Base-by-base conservation (phyloP, 2,888 invertebrate species). In the Pterostichus madidus region DNA sequence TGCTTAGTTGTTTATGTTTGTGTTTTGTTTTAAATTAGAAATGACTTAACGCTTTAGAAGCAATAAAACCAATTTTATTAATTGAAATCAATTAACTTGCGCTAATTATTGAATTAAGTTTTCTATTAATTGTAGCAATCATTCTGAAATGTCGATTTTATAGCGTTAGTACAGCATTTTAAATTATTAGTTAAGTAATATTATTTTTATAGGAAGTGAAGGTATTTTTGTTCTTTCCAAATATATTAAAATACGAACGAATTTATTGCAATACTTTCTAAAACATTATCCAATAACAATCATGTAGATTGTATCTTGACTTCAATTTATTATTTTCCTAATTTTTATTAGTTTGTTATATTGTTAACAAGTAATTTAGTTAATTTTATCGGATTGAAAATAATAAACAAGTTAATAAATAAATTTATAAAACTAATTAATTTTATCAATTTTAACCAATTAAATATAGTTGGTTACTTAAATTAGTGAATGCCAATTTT, bases 1-100 rank as follows among this genome's bases (percentile, higher is more conserved):
- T 5, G 5, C 39, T 39, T 39, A 5, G 6, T 6, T 39, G 39
- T 5, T 39, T 39, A 39, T 39, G 39, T 7, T 39, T 39, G 7
- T 39, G 8, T 8, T 59, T 59, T 59, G 10, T 15, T 24, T 59
- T 59, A 59, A 59, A 59, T 59, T 59, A 59, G 59, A 59, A 59
- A 59, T 59, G 59, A 59, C 24, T 59, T 59, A 31, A 59, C 24
- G 10, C 24, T 59, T 59, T 11, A 24, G 31, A 24, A 59, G 59
- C 31, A 59, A 59, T 59, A 59, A 59, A 59, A 59, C 7, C 59
- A 59, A 59, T 56, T 35, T 56, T 56, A 56, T 59, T 59, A 59
- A 59, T 59, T 59, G 59, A 17, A 17, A 24, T 31, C 59, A 59
- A 59, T 59, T 59, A 31, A 24, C 59, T 24, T 59, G 59, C 59